Evolutionary conservation across 2,113 vertebrate genomes (phyloP).

Genomic region (Chloebia gouldiae): DNA sequence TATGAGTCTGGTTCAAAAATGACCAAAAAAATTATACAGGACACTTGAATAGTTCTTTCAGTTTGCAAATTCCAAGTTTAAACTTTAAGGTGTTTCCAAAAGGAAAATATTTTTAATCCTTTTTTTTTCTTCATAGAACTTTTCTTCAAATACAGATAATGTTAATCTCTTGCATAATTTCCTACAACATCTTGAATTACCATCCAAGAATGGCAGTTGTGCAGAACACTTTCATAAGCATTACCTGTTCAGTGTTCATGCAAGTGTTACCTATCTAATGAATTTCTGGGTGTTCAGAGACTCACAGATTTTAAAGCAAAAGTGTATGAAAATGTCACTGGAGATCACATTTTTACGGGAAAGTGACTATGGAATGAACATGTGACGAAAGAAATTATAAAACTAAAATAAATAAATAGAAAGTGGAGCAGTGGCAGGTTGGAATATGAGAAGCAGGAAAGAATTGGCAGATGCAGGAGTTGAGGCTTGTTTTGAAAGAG

Average conservation of each 20-base stretch:
- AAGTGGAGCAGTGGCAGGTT: neutral
- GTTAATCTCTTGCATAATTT: neutral
- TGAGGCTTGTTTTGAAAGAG: neutral
- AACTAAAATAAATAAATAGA: neutral
- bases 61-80: neutral
- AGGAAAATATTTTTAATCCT: neutral
- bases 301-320: neutral
- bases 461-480: neutral
- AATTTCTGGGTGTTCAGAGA: neutral
- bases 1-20: neutral
- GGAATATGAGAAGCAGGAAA: neutral
- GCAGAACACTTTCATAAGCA: neutral
- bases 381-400: neutral
- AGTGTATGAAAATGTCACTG: neutral
- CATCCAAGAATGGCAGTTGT: neutral
- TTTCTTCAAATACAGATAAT: neutral
- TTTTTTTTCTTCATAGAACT: neutral
- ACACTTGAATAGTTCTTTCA: neutral
- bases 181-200: neutral
- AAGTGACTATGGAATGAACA: neutral
- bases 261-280: neutral
- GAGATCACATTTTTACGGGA: neutral
- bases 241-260: neutral
- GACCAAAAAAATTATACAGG: neutral
- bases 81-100: neutral